A percentile compares a stretch with the other conserved stretches of the same genome.
Evolutionary conservation across 2,888 invertebrate species (phyloP).

Genomic region (Cantharis rustica): DNA sequence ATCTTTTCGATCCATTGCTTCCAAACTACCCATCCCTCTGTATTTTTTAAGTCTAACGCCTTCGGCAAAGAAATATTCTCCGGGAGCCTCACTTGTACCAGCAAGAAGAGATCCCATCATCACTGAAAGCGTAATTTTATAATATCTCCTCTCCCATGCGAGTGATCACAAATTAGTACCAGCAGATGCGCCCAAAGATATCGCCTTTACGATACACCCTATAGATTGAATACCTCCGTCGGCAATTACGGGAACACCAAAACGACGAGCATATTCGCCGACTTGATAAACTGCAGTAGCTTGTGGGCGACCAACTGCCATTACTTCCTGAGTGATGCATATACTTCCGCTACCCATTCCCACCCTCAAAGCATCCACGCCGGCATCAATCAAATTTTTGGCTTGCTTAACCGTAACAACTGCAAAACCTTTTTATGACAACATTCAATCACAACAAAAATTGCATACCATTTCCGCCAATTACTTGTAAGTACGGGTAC

Average conservation of each 20-base stretch:
- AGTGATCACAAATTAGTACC: conserved; percentile 50
- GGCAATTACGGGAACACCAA: conserved; percentile 94
- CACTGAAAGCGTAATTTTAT: conserved; percentile 59
- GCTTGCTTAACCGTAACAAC: conserved; percentile 97
- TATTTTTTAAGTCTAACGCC: conserved; percentile 98
- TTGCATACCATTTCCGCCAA: conserved; percentile 85
- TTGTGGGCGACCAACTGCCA: conserved; percentile 98
- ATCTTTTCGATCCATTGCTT: conserved; percentile 96
- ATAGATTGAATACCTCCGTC: conserved; percentile 98
- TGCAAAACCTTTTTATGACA: conserved; percentile 35
- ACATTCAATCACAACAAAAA: neutral
- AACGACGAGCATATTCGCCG: conserved; percentile 83
- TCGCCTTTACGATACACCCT: conserved; percentile 94
- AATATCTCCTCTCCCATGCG: neutral
- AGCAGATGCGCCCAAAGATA: conserved; percentile 90
- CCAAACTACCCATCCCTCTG: conserved; percentile 97
- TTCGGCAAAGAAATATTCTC: conserved; percentile 98
- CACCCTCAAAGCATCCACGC: conserved; percentile 94
- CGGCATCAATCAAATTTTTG: conserved; percentile 95
- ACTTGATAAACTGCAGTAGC: conserved; percentile 98
- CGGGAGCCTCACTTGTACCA: conserved; percentile 98
- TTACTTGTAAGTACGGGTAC: conserved; percentile 87
- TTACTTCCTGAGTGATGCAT: conserved; percentile 98
- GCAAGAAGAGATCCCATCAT: conserved; percentile 99
- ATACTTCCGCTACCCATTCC: conserved; percentile 99